A percentile compares a stretch with the other conserved stretches of the same genome.
These are phyloP conservation scores for Upupa epops DNA, from an alignment of 2,113 vertebrate species.

Conservation along the genomic window DNA sequence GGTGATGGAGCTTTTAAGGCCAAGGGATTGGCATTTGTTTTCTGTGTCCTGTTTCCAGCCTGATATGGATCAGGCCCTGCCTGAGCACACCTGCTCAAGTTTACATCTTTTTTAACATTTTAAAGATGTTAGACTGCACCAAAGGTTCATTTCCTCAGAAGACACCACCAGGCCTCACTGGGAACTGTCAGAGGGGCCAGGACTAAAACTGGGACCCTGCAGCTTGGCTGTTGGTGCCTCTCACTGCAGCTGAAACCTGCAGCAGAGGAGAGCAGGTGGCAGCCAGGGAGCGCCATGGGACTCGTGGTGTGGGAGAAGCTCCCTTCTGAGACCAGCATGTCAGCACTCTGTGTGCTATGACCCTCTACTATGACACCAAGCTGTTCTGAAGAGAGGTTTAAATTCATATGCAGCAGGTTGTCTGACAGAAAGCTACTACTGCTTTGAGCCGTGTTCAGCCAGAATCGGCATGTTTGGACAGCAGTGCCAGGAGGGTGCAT, in stretches of 20 bases:
- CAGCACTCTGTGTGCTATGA: fast-evolving
- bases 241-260: fast-evolving
- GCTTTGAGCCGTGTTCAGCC: background rate
- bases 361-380: fast-evolving
- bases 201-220: background rate
- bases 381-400: fast-evolving
- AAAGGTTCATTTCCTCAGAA: background rate
- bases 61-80: too few species aligned
- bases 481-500: background rate
- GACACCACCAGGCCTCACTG: fast-evolving
- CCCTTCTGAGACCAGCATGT: background rate
- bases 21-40: too few species aligned
- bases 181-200: background rate
- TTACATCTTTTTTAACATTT: background rate
- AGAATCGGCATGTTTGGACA: background rate
- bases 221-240: background rate
- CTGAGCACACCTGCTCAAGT: too few species aligned
- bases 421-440: fast-evolving
- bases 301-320: background rate
- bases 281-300: background rate
- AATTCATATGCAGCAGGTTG: fast-evolving
- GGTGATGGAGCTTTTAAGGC: too few species aligned
- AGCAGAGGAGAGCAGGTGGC: background rate
- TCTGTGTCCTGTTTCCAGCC: too few species aligned
- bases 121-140: background rate